Evolutionary conservation across 2,797 vertebrate genomes (phyloP), one percentile per base, ranked within the genome.

Genomic region (Etheostoma nigrum): DNA sequence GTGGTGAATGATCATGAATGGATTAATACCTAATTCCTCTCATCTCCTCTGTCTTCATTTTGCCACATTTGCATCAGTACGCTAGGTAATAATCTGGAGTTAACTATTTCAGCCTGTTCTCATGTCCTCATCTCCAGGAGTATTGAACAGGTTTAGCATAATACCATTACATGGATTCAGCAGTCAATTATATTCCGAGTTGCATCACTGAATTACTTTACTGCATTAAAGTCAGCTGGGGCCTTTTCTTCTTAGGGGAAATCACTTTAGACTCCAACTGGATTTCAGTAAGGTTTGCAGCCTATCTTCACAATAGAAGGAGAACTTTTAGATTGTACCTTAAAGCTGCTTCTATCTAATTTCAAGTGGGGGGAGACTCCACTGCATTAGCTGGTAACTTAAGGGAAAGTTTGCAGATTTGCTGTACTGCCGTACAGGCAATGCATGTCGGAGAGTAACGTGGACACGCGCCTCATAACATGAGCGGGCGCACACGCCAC

Each of bases 151-250:
- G 76, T 70, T 76, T 60, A 62, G 71, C 48, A 73, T 81, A 87
- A 86, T 51, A 72, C 63, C 68, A 87, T 73, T 33, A 81, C 82
- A 77, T 69, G 67, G 67, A 76, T 69, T 67, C 70, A 62, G 51
- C 64, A 72, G 62, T 79, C 83, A 80, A 85, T 81, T 84, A 63
- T 66, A 84, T 86, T 91, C 78, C 58, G 62, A 74, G 72, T 61
- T 1, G 45, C 60, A 68, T 77, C 52, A 19, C 78, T 66, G 75
- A 79, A 73, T 81, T 30, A 30, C 30, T 72, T 77, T 65, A 42
- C 51, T 2, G 47, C 42, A 53, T 54, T 65, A 72, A 78, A 69
- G 58, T 81, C 81, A 74, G 36, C 74, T 1, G 51, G 55, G 67
- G 65, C 40, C 40, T 78, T 88, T 85, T 73, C 68, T 75, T 85